phyloP scores from a whole-genome alignment of 2,888 invertebrate genomes.

The Thymelicus acteon region DNA sequence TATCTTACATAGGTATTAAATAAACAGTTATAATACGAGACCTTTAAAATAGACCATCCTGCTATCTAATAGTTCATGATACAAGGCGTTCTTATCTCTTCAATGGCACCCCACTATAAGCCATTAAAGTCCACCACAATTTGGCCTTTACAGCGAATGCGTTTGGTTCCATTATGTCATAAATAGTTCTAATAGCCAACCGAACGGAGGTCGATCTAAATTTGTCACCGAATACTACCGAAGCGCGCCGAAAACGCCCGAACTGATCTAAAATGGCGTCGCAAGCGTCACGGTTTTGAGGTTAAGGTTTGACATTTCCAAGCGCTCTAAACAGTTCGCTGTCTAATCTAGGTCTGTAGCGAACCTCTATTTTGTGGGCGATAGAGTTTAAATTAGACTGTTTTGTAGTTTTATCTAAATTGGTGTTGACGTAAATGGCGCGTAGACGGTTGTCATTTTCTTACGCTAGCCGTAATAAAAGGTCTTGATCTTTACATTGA shows the following conservation, averaged over 20 bases:
- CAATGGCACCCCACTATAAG: slow-evolving; percentile 60
- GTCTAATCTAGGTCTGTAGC: slow-evolving; percentile 39
- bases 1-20: not conserved
- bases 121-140: slow-evolving; percentile 51
- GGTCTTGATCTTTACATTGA: slow-evolving; percentile 83
- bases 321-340: slow-evolving; percentile 61
- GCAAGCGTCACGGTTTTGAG: slow-evolving; percentile 79
- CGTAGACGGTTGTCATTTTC: slow-evolving; percentile 69
- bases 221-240: slow-evolving; percentile 56
- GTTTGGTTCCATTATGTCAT: slow-evolving; percentile 43
- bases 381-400: slow-evolving; percentile 57
- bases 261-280: slow-evolving; percentile 72
- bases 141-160: slow-evolving; percentile 51
- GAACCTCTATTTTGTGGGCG: slow-evolving; percentile 43
- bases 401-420: slow-evolving; percentile 44
- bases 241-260: slow-evolving; percentile 64
- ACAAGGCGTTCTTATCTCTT: slow-evolving; percentile 72
- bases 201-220: slow-evolving; percentile 50
- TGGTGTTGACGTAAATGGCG: slow-evolving; percentile 60
- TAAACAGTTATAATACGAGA: slow-evolving; percentile 25
- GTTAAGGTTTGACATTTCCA: slow-evolving; percentile 84
- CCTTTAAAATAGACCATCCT: slow-evolving; percentile 40
- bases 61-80: slow-evolving; percentile 65
- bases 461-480: slow-evolving; percentile 62
- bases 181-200: slow-evolving; percentile 43